Percentiles rank a stretch among this genome's conserved stretches.
Evolutionary conservation across 2,888 invertebrate genomes (phyloP).

Genomic region (Eupithecia centaureata): DNA sequence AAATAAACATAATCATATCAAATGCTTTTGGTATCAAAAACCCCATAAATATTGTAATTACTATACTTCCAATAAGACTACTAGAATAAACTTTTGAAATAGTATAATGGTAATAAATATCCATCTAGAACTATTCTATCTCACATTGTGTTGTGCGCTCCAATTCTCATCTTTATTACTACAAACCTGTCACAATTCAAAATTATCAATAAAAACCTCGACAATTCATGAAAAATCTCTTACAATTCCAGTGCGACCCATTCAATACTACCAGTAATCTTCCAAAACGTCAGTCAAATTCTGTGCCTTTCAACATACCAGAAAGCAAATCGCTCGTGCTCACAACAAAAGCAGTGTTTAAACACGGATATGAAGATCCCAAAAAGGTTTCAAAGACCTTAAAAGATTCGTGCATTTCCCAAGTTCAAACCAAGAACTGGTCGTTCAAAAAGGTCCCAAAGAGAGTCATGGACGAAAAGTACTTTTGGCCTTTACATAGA

Average conservation of each 20-base stretch:
- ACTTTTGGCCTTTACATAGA: slow-evolving; percentile 3
- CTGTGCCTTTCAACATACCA: slow-evolving; percentile 29
- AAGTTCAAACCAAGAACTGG: slow-evolving; percentile 1
- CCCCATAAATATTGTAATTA: slow-evolving; percentile 40
- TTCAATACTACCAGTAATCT: slow-evolving; percentile 31
- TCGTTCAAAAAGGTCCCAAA: neutral
- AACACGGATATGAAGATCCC: slow-evolving; percentile 2
- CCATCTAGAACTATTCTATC: slow-evolving; percentile 66
- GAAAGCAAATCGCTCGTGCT: slow-evolving; percentile 43
- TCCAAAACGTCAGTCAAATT: slow-evolving; percentile 24
- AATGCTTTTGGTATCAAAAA: slow-evolving; percentile 23
- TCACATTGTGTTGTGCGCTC: slow-evolving; percentile 82
- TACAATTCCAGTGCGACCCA: slow-evolving; percentile 36
- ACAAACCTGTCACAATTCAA: slow-evolving; percentile 27
- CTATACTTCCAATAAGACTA: slow-evolving; percentile 37
- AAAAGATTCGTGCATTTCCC: neutral
- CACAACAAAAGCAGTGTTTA: slow-evolving; percentile 40
- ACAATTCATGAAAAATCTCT: slow-evolving; percentile 17
- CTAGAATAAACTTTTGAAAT: slow-evolving; percentile 49
- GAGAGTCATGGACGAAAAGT: neutral
- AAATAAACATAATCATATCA: slow-evolving; percentile 1
- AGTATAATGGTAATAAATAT: slow-evolving; percentile 60
- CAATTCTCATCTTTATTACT: slow-evolving; percentile 63
- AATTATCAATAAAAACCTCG: slow-evolving; percentile 35
- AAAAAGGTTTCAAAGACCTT: slow-evolving; percentile 5